These are phyloP conservation scores for Nettapus auritus DNA, from an alignment of 2,113 vertebrate species.

Conservation along the genomic window DNA sequence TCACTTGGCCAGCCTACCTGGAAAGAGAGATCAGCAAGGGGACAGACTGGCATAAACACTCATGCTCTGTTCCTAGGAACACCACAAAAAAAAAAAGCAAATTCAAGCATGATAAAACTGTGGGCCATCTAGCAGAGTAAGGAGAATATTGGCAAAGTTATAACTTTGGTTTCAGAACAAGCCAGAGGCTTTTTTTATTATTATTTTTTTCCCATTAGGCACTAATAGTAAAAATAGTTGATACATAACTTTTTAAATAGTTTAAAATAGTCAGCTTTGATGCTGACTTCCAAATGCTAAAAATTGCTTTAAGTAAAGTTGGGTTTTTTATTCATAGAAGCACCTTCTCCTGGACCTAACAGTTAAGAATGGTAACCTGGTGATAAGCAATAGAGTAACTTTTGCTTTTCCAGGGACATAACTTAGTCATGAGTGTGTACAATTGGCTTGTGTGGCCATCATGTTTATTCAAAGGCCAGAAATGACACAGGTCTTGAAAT, in stretches of 20 bases:
- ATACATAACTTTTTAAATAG: neutral
- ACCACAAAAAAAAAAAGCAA: neutral
- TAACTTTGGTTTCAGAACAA: slow-evolving; percentile 15
- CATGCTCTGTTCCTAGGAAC: neutral
- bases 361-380: neutral
- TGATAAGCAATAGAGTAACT: neutral
- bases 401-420: neutral
- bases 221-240: neutral
- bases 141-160: slow-evolving; percentile 40
- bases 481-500: neutral
- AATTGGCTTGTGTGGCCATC: neutral
- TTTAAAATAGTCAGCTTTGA: slow-evolving; percentile 3
- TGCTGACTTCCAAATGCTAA: neutral
- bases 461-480: neutral
- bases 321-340: neutral
- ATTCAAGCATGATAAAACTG: neutral
- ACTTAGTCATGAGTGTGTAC: neutral
- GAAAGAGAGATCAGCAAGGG: slow-evolving; percentile 21
- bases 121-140: neutral
- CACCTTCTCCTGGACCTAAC: neutral
- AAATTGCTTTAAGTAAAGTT: neutral
- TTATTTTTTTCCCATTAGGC: neutral
- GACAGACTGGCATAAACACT: slow-evolving; percentile 1
- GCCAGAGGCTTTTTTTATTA: neutral
- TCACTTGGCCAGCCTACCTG: slow-evolving; percentile 40